A percentile compares a stretch with the other conserved stretches of the same genome.
Evolutionary conservation across 1,140 invertebrate species (phyloP).

Genomic region (Episyrphus balteatus): DNA sequence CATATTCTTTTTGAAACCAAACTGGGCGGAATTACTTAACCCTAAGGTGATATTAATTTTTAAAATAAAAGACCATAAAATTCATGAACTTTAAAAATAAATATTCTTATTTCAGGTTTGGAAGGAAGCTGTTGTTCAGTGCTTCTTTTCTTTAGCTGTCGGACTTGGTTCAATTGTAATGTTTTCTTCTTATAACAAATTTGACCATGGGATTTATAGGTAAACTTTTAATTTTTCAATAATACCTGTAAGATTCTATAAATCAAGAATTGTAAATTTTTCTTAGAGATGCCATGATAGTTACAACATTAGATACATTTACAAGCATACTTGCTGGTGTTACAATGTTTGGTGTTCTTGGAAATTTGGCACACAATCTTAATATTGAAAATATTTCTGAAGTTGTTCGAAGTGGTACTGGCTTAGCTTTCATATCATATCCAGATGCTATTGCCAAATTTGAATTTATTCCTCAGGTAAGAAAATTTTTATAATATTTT

Average conservation of each 20-base stretch:
- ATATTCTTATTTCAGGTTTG: constrained; percentile 44
- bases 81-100: neutral
- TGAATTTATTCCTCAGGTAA: constrained; percentile 57
- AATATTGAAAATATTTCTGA: constrained; percentile 42
- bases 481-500: too few relatives aligned
- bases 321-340: constrained; percentile 70
- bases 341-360: constrained; percentile 71
- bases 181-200: constrained; percentile 74
- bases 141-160: constrained; percentile 71
- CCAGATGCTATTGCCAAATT: constrained; percentile 81
- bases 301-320: constrained; percentile 56
- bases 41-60: constrained; percentile 46
- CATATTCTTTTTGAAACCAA: constrained; percentile 52
- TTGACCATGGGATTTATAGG: constrained; percentile 75
- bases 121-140: constrained; percentile 72
- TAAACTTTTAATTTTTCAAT: constrained; percentile 35
- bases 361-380: constrained; percentile 52
- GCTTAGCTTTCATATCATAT: constrained; percentile 77
- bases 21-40: constrained; percentile 50
- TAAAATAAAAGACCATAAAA: neutral
- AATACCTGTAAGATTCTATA: neutral
- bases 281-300: constrained; percentile 58
- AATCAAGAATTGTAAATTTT: constrained; percentile 41
- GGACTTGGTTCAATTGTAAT: constrained; percentile 67
- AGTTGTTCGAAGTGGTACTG: constrained; percentile 54